Conservation (phyloP, 2,797 vertebrate species). For the Halcyon smyrnensis region DNA sequence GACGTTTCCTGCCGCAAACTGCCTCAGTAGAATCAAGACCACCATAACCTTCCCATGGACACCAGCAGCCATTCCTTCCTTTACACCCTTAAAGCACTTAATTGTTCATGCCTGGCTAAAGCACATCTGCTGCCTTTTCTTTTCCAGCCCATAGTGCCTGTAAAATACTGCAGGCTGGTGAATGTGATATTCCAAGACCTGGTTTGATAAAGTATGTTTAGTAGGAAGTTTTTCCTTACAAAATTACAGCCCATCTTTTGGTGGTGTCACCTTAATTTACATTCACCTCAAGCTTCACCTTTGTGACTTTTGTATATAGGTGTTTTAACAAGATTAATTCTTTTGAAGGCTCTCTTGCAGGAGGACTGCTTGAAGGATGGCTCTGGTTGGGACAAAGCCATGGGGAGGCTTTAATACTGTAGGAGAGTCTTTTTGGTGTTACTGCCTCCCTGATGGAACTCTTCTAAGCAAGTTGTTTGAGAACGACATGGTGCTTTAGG, state of each 20-base stretch:
- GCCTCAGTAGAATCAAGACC: accelerated
- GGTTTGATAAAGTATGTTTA: neutral
- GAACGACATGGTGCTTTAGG: neutral
- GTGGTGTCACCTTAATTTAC: neutral
- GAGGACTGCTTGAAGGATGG: neutral
- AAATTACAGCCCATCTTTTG: neutral
- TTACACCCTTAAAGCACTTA: neutral
- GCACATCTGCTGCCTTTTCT: neutral
- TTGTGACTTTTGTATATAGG: neutral
- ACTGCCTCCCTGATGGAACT: neutral
- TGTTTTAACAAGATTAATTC: neutral
- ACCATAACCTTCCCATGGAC: neutral
- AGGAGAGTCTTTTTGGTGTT: neutral
- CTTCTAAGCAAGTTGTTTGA: neutral
- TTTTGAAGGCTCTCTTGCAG: neutral
- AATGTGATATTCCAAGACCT: neutral
- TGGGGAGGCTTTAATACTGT: neutral
- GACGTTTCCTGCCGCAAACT: neutral
- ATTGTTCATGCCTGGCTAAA: neutral
- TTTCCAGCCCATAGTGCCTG: neutral
- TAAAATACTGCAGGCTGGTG: neutral
- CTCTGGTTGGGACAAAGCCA: neutral
- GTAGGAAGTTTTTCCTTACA: neutral
- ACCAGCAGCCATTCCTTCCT: neutral
- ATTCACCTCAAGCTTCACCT: neutral